phyloP scores from a whole-genome alignment of 2,888 invertebrate species.

The Drosophila tripunctata region DNA sequence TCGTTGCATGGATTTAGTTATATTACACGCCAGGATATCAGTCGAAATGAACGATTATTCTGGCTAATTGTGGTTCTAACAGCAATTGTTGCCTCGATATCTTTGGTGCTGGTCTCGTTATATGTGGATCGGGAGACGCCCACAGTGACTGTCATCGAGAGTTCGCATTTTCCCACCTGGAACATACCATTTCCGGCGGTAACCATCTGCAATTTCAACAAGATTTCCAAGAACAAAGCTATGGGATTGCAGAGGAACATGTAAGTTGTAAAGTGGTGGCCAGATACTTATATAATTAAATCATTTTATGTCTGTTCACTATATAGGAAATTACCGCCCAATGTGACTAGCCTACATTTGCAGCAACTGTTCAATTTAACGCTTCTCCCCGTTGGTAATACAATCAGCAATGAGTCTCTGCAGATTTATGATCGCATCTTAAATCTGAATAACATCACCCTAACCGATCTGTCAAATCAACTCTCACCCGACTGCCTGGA shows the following conservation, averaged over 20 bases:
- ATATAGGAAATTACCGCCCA: conserved; percentile 70
- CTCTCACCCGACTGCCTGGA: conserved; percentile 86
- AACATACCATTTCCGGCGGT: conserved; percentile 86
- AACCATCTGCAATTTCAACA: conserved; percentile 86
- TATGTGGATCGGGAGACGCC: conserved; percentile 87
- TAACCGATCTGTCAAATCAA: conserved; percentile 57
- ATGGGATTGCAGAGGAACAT: conserved; percentile 81
- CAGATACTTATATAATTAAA: no score
- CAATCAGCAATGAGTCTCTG: conserved; percentile 65
- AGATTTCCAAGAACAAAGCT: conserved; percentile 84
- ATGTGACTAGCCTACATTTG: conserved; percentile 79
- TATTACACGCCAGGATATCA: conserved; percentile 87
- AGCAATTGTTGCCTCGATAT: conserved; percentile 86
- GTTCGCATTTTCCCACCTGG: conserved; percentile 86
- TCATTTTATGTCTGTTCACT: no score
- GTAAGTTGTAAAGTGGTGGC: conserved; percentile 82
- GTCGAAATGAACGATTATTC: conserved; percentile 85
- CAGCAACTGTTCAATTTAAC: conserved; percentile 76
- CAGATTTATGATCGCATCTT: conserved; percentile 67
- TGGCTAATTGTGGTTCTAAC: conserved; percentile 87
- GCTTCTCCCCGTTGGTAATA: conserved; percentile 64
- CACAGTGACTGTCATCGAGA: conserved; percentile 87
- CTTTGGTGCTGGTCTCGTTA: conserved; percentile 87
- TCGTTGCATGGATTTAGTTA: conserved; percentile 90
- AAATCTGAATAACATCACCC: conserved; percentile 74